These are phyloP conservation scores for Megaleporinus macrocephalus DNA, from an alignment of 2,113 vertebrate genomes.

Conservation along the genomic window DNA sequence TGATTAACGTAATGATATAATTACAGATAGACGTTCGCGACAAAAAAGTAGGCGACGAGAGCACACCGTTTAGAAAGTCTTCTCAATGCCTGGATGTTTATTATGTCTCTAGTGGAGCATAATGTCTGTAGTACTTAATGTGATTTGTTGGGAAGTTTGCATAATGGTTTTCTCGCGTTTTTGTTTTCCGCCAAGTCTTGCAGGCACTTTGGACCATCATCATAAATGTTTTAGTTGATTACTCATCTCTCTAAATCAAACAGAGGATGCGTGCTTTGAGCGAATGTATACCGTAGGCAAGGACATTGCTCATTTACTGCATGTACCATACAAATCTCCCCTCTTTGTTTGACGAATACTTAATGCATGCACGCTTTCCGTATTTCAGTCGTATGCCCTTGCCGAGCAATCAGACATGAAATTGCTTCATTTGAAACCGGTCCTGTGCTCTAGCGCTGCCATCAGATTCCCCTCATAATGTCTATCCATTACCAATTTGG, in stretches of 20 bases:
- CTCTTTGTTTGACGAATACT: neutral
- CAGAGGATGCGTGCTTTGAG: neutral
- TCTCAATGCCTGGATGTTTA: conserved; percentile 22
- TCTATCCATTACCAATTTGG: conserved; percentile 42
- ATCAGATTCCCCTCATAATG: conserved; percentile 33
- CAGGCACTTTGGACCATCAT: conserved; percentile 23
- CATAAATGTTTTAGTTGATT: conserved; percentile 27
- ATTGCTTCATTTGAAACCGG: conserved; percentile 35
- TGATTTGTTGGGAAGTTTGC: conserved; percentile 21
- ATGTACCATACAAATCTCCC: neutral
- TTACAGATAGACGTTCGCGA: conserved; percentile 14
- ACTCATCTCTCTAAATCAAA: conserved; percentile 29
- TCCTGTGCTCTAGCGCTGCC: conserved; percentile 36
- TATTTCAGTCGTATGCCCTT: neutral
- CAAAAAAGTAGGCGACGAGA: conserved; percentile 2
- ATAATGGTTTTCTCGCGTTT: conserved; percentile 15
- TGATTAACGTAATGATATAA: conserved; percentile 26
- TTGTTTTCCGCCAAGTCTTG: neutral
- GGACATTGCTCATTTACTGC: neutral
- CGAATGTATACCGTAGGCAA: neutral
- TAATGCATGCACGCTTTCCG: neutral
- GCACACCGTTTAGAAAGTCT: neutral
- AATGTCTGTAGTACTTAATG: conserved; percentile 33
- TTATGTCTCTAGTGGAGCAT: conserved; percentile 37
- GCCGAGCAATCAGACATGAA: conserved; percentile 1